phyloP scores from a whole-genome alignment of 2,113 vertebrate species.

The Cryptotis parvus region DNA sequence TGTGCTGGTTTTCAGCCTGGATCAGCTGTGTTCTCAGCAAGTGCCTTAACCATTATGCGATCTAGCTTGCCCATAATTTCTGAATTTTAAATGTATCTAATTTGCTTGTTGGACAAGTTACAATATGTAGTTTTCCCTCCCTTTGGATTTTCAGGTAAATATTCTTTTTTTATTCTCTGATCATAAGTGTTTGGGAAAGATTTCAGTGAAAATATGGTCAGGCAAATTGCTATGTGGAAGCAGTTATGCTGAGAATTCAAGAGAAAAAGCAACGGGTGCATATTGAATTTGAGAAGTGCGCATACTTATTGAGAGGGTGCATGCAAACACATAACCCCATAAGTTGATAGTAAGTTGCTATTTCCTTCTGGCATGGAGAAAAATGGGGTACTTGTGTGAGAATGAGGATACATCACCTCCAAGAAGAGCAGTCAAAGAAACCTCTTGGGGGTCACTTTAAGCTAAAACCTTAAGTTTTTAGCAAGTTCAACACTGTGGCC shows the following conservation, averaged over 20 bases:
- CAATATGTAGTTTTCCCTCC: background rate
- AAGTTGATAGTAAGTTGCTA: background rate
- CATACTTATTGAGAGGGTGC: background rate
- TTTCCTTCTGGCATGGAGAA: background rate
- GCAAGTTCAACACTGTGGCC: background rate
- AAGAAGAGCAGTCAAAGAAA: background rate
- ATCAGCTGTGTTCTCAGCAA: no score
- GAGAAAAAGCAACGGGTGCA: background rate
- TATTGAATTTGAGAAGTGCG: background rate
- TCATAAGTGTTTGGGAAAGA: background rate
- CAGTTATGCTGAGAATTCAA: background rate
- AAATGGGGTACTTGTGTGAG: background rate
- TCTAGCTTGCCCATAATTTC: no score
- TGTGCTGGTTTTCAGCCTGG: no score
- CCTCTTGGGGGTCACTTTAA: background rate
- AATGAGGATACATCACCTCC: background rate
- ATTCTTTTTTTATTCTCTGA: background rate
- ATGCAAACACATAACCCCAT: background rate
- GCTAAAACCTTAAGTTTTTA: background rate
- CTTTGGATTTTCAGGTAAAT: background rate
- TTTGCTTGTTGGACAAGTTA: background rate
- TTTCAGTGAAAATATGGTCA: background rate
- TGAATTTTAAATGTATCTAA: background rate
- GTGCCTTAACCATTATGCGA: no score
- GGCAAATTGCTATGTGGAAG: background rate